These are phyloP conservation scores for Huso huso DNA, from an alignment of 2,797 vertebrate species.

Conservation along the genomic window DNA sequence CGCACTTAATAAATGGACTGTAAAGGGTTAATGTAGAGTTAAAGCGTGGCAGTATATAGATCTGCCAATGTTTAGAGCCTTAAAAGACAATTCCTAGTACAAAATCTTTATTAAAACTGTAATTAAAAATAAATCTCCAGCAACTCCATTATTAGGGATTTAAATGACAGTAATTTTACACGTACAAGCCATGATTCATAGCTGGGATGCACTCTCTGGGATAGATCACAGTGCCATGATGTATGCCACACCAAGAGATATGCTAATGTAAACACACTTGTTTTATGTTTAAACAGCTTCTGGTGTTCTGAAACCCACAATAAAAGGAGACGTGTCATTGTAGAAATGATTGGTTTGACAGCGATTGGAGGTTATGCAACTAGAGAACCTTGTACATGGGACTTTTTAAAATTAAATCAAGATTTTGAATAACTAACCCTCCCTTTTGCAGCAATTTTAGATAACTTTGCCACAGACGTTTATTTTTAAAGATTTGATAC, in stretches of 20 bases:
- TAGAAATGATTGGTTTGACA: slow-evolving; percentile 68
- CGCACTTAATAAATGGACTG: no score
- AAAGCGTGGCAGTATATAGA: no score
- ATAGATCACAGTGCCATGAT: slow-evolving; percentile 80
- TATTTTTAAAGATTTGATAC: no score
- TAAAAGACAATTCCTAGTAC: not conserved
- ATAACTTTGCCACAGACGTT: no score
- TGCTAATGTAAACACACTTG: slow-evolving; percentile 93
- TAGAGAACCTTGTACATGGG: slow-evolving; percentile 45
- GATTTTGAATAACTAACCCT: no score
- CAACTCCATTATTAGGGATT: slow-evolving; percentile 88
- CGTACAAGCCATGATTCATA: slow-evolving; percentile 87
- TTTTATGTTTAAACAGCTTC: slow-evolving; percentile 93
- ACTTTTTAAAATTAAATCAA: no score
- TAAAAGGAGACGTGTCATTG: slow-evolving; percentile 84
- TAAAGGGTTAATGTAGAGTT: no score
- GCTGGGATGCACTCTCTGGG: slow-evolving; percentile 73
- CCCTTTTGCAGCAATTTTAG: no score
- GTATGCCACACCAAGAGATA: slow-evolving; percentile 60
- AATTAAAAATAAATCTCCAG: slow-evolving; percentile 69
- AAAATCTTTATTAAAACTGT: slow-evolving; percentile 62
- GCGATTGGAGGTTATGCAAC: slow-evolving; percentile 60
- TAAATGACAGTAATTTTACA: slow-evolving; percentile 83
- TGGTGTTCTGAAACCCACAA: slow-evolving; percentile 82
- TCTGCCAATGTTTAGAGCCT: no score